These are phyloP conservation scores for Orchesellides sinensis DNA, from an alignment of 2,888 invertebrate genomes.

Conservation along the genomic window DNA sequence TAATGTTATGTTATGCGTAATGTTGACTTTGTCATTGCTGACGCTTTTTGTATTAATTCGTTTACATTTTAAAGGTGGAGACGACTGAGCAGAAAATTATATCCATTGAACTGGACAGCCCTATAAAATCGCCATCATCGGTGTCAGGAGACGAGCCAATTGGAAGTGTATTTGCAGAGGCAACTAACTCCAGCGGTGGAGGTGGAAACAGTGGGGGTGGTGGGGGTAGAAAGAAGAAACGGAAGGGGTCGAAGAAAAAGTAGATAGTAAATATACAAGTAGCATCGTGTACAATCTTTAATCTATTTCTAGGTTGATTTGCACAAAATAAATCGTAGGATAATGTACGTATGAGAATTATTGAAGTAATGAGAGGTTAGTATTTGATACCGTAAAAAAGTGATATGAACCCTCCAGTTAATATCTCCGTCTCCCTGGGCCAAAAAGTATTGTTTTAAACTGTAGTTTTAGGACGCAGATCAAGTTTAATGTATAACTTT, in stretches of 20 bases:
- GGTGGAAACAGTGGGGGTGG: conserved; percentile 22
- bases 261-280: background rate
- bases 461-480: background rate
- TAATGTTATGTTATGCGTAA: background rate
- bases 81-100: conserved; percentile 94
- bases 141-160: conserved; percentile 45
- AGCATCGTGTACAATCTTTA: conserved; percentile 15
- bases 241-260: conserved; percentile 70
- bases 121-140: conserved; percentile 74
- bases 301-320: conserved; percentile 13
- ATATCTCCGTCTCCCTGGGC: conserved; percentile 16
- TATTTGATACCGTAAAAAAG: conserved; percentile 21
- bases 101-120: conserved; percentile 88
- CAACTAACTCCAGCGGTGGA: conserved; percentile 58
- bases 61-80: conserved; percentile 83
- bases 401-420: conserved; percentile 37
- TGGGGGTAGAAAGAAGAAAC: conserved; percentile 64
- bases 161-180: background rate
- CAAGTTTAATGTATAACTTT: background rate
- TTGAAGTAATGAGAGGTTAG: background rate
- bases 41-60: conserved; percentile 9
- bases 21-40: background rate
- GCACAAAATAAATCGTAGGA: conserved; percentile 12
- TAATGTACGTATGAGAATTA: too few species aligned
- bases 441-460: conserved; percentile 50